Percentiles rank a stretch among this genome's conserved stretches.
phyloP scores from a whole-genome alignment of 2,797 vertebrate genomes.

The Bovichtus diacanthus region DNA sequence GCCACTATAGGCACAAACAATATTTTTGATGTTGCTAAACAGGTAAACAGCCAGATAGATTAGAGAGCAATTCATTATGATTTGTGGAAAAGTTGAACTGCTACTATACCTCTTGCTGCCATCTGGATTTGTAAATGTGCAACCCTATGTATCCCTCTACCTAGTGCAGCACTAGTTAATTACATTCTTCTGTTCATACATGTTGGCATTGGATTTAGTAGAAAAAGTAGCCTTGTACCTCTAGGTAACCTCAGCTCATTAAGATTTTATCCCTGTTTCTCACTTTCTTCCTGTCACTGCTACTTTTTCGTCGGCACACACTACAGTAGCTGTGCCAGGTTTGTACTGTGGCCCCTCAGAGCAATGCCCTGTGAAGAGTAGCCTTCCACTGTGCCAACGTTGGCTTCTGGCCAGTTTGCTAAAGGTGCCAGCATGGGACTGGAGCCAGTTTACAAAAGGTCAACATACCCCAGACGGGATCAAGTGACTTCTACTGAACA shows the following conservation, averaged over 20 bases:
- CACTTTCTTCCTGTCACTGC: slow-evolving; percentile 38
- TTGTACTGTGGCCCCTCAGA: slow-evolving; percentile 34
- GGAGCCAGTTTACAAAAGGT: slow-evolving; percentile 77
- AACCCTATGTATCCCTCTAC: background rate
- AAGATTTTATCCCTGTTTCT: slow-evolving; percentile 32
- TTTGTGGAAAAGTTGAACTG: background rate
- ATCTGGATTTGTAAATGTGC: slow-evolving; percentile 16
- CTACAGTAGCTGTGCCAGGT: slow-evolving; percentile 32
- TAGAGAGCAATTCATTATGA: background rate
- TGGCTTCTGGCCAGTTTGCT: slow-evolving; percentile 64
- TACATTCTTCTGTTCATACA: slow-evolving; percentile 3
- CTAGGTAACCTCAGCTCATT: slow-evolving; percentile 26
- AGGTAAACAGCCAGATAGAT: background rate
- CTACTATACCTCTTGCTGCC: background rate
- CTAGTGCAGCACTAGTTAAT: slow-evolving; percentile 8
- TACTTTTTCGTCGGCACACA: slow-evolving; percentile 35
- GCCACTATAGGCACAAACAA: background rate
- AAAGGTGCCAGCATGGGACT: slow-evolving; percentile 65
- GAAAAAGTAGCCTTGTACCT: slow-evolving; percentile 24
- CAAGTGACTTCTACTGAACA: slow-evolving; percentile 74
- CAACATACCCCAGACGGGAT: slow-evolving; percentile 70
- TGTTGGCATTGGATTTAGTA: slow-evolving; percentile 17
- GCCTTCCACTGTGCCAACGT: slow-evolving; percentile 53
- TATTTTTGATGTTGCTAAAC: background rate
- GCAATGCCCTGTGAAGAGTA: slow-evolving; percentile 43